These are phyloP conservation scores for Thysanoteuthis rhombus DNA, from an alignment of 2,888 invertebrate genomes.

Conservation along the genomic window DNA sequence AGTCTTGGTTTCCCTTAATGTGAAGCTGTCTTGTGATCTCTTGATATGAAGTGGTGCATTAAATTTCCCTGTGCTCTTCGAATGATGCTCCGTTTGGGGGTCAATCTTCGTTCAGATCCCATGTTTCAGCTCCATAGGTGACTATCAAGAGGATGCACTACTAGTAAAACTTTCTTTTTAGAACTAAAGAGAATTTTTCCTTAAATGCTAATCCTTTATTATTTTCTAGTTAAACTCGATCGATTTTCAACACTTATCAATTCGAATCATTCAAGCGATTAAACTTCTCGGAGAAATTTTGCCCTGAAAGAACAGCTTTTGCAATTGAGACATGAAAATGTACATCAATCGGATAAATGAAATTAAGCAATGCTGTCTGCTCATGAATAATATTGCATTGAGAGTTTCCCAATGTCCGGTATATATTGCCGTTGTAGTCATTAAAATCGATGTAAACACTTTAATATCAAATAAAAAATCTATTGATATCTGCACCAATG, in stretches of 20 bases:
- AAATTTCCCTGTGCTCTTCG: too few relatives aligned
- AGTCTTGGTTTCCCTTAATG: too few relatives aligned
- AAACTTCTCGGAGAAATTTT: not conserved
- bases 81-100: too few relatives aligned
- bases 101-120: too few relatives aligned
- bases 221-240: not conserved
- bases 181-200: too few relatives aligned
- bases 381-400: not conserved
- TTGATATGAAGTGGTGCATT: too few relatives aligned
- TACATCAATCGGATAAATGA: not conserved
- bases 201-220: too few relatives aligned
- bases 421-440: not conserved
- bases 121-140: too few relatives aligned
- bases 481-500: not conserved
- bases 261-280: not conserved
- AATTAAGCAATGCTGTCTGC: not conserved
- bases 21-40: too few relatives aligned
- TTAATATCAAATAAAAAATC: not conserved
- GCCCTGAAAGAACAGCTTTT: not conserved
- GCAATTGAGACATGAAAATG: not conserved
- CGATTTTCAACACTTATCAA: not conserved
- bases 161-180: too few relatives aligned
- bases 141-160: too few relatives aligned
- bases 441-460: not conserved
- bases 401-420: not conserved